Evolutionary conservation across 2,888 invertebrate genomes (phyloP).

Genomic region (Glaucopsyche alexis): DNA sequence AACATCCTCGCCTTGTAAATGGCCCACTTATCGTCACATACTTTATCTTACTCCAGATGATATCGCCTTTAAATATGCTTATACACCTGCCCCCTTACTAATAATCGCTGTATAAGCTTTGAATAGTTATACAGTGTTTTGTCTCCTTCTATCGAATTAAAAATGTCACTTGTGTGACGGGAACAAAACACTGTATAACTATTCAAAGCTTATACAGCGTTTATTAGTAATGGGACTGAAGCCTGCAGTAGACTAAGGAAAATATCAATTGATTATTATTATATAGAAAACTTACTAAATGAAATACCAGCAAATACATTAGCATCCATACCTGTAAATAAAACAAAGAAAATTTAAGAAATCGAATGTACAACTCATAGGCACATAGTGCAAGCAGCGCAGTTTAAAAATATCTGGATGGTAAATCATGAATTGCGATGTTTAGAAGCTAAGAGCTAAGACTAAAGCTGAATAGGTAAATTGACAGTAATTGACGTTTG

Average conservation of each 20-base stretch:
- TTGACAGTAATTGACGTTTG: constrained; percentile 1
- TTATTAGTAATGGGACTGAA: too few relatives aligned
- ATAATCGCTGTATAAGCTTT: too few relatives aligned
- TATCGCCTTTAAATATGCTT: constrained; percentile 15
- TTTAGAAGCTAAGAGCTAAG: background rate
- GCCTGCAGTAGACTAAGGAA: background rate
- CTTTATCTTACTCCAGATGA: constrained; percentile 11
- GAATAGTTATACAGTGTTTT: too few relatives aligned
- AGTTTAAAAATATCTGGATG: background rate
- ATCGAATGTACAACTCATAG: background rate
- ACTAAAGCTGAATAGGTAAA: background rate
- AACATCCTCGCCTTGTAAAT: constrained; percentile 30
- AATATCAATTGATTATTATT: background rate
- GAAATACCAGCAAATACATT: background rate
- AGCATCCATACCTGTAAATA: background rate
- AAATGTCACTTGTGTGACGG: too few relatives aligned
- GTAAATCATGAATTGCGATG: background rate
- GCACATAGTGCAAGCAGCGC: background rate
- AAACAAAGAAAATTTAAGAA: background rate
- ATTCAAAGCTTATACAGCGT: too few relatives aligned
- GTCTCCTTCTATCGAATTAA: too few relatives aligned
- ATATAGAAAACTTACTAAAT: background rate
- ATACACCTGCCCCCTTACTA: constrained; percentile 18
- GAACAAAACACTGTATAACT: too few relatives aligned
- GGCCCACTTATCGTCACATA: constrained; percentile 13